Conservation (phyloP, 2,888 invertebrate species). For the Eupsilia transversa region DNA sequence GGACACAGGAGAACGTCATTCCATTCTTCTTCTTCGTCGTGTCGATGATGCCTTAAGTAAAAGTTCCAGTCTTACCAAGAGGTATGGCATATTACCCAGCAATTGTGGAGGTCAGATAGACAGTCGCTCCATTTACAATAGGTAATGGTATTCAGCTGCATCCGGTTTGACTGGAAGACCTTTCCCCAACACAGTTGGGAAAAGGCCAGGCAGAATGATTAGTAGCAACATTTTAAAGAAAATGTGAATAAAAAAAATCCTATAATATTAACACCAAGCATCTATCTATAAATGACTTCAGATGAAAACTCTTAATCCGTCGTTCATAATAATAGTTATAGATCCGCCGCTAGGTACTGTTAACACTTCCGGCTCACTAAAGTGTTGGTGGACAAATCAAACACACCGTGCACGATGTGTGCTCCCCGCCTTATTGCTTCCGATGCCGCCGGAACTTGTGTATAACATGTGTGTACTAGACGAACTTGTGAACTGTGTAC, state of each 20-base stretch:
- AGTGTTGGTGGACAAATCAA: constrained; percentile 42
- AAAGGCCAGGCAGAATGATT: neutral
- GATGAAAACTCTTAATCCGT: neutral
- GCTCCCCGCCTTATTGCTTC: constrained; percentile 47
- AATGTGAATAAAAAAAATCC: neutral
- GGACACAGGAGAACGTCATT: neutral
- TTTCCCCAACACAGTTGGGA: neutral
- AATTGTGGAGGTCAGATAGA: neutral
- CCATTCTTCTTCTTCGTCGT: neutral
- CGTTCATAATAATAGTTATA: neutral
- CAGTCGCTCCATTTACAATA: neutral
- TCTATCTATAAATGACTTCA: no score
- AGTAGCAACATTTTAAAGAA: neutral
- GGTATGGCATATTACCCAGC: neutral
- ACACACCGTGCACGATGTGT: constrained; percentile 23
- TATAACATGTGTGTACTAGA: constrained; percentile 10
- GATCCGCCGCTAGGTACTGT: constrained; percentile 9
- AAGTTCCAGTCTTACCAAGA: neutral
- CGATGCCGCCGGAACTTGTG: constrained; percentile 30
- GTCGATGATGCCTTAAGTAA: neutral
- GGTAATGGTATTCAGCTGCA: neutral
- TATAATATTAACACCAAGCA: neutral
- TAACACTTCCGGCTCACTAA: constrained; percentile 16
- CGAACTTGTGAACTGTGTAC: constrained; percentile 9
- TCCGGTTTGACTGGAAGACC: neutral